Evolutionary conservation across 2,888 invertebrate genomes (phyloP).

Genomic region (Alloscopus bannaensis): DNA sequence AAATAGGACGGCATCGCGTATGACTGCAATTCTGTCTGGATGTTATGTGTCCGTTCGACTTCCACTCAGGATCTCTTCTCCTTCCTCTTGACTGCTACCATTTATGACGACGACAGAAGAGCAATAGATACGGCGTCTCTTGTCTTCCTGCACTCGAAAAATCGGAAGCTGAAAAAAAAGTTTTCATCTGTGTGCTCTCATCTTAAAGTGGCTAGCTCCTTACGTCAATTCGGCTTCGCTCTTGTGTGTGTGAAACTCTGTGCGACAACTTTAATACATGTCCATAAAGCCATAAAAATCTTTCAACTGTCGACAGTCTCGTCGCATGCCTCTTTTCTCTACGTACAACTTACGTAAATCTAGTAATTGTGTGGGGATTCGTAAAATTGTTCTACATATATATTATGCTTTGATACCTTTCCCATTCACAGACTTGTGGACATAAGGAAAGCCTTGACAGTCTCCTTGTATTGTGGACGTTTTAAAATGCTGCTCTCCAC

Average conservation of each 20-base stretch:
- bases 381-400: not conserved
- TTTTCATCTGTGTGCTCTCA: conserved; percentile 10
- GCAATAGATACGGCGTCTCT: conserved; percentile 33
- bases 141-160: conserved; percentile 17
- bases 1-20: no score
- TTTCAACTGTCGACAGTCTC: conserved; percentile 47
- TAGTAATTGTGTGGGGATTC: not conserved
- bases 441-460: conserved; percentile 8
- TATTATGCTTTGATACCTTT: not conserved
- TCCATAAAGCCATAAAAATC: conserved; percentile 58
- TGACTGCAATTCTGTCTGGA: no score
- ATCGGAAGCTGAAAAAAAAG: conserved; percentile 4
- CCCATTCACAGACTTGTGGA: not conserved
- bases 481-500: conserved; percentile 14
- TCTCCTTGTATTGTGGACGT: not conserved
- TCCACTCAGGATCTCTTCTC: conserved; percentile 8
- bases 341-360: not conserved
- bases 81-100: conserved; percentile 5
- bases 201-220: conserved; percentile 6
- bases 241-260: conserved; percentile 18
- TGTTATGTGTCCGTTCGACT: no score
- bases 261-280: conserved; percentile 46
- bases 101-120: conserved; percentile 14
- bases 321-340: conserved; percentile 15
- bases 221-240: conserved; percentile 22